These are phyloP conservation scores for Astropecten irregularis DNA, from an alignment of 53 echinoderm and acorn worm species.

Conservation along the genomic window DNA sequence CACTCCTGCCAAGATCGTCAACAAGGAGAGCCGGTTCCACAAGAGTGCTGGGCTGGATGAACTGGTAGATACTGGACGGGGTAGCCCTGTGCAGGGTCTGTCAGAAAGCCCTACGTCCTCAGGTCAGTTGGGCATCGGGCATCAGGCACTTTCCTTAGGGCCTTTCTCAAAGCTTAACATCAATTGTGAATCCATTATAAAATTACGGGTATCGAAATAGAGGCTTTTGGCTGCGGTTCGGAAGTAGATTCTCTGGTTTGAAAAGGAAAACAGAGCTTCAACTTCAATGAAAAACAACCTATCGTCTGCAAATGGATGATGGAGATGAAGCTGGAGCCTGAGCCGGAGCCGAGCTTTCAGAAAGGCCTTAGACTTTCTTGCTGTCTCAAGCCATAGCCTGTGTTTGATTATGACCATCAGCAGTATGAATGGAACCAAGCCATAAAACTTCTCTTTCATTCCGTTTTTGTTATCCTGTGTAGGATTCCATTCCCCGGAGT, in stretches of 20 bases:
- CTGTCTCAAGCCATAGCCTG: not conserved
- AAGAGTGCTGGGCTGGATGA: slow-evolving; percentile 98
- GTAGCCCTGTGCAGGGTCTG: slow-evolving; percentile 84
- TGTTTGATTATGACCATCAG: no score
- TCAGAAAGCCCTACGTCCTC: slow-evolving; percentile 94
- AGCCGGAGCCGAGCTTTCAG: no score
- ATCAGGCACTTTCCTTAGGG: not conserved
- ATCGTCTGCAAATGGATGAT: no score
- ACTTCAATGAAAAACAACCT: no score
- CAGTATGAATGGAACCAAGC: no score
- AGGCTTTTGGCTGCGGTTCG: not conserved
- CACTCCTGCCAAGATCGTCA: slow-evolving; percentile 93
- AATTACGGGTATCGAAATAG: no score
- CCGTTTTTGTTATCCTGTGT: no score
- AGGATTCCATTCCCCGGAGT: slow-evolving; percentile 96
- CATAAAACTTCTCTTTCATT: not conserved
- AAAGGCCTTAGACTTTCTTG: not conserved
- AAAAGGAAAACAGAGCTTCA: no score
- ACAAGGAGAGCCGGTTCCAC: slow-evolving; percentile 97
- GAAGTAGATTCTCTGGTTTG: no score
- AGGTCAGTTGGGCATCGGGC: slow-evolving; percentile 71
- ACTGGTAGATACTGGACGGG: slow-evolving; percentile 74
- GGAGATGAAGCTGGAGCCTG: no score
- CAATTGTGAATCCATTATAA: no score
- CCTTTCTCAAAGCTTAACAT: no score